Evolutionary conservation across 2,113 vertebrate genomes (phyloP).

Genomic region (Pomatorhinus ruficollis): DNA sequence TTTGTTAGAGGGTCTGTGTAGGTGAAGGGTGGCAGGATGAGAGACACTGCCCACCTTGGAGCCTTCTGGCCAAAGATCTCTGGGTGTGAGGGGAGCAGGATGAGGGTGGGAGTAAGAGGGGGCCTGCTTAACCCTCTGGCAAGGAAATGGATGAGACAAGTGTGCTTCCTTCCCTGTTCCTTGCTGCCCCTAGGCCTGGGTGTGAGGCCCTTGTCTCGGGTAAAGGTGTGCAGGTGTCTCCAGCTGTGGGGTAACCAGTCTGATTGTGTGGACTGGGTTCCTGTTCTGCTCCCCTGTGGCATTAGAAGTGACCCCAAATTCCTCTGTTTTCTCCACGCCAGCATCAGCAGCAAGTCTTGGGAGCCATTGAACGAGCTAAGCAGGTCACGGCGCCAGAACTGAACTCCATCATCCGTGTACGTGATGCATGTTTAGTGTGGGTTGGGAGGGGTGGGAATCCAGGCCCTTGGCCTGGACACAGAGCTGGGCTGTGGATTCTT

Average conservation of each 20-base stretch:
- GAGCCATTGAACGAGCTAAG: slow-evolving; percentile 95
- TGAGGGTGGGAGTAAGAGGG: background rate
- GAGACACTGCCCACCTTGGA: background rate
- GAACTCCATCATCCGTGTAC: slow-evolving; percentile 98
- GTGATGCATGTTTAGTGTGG: slow-evolving; percentile 29
- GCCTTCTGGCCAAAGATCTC: background rate
- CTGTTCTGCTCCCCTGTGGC: background rate
- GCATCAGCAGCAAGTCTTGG: slow-evolving; percentile 98
- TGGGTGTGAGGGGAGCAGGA: background rate
- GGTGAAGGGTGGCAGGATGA: background rate
- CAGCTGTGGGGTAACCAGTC: background rate
- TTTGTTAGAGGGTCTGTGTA: background rate
- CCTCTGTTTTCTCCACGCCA: slow-evolving; percentile 34
- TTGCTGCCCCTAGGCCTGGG: accelerated
- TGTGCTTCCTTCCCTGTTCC: background rate
- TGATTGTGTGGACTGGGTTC: too few relatives aligned
- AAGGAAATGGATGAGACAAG: background rate
- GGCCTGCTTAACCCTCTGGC: background rate
- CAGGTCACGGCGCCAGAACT: slow-evolving; percentile 96
- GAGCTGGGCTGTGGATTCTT: background rate
- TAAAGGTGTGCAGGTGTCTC: background rate
- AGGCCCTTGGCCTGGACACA: accelerated
- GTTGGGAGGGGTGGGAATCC: background rate
- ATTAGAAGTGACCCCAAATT: background rate
- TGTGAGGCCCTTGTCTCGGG: background rate